Percentiles rank a stretch among this genome's conserved stretches.
Evolutionary conservation across 2,797 vertebrate species (phyloP).

Genomic region (Leptoclinus maculatus): DNA sequence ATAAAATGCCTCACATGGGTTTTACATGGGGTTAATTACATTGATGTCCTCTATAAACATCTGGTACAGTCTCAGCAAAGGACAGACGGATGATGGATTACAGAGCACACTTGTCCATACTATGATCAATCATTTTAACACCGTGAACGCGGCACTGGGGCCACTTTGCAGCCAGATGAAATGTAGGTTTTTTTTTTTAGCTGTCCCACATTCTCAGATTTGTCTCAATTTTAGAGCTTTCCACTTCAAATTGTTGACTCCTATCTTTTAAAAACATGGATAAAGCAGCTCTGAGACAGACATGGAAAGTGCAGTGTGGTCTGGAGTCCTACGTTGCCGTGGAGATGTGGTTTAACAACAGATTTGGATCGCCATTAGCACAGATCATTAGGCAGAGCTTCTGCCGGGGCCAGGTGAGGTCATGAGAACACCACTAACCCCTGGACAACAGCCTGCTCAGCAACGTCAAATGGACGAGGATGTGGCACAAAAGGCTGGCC

Average conservation of each 20-base stretch:
- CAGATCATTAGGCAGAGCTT: slow-evolving; percentile 82
- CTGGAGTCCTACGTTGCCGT: slow-evolving; percentile 61
- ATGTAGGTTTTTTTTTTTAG: slow-evolving; percentile 7
- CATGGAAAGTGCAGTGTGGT: slow-evolving; percentile 43
- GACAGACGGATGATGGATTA: slow-evolving; percentile 60
- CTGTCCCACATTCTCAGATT: slow-evolving; percentile 7
- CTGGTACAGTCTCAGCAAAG: slow-evolving; percentile 52
- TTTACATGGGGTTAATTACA: slow-evolving; percentile 63
- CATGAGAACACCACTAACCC: slow-evolving; percentile 80
- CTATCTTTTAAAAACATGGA: slow-evolving; percentile 30
- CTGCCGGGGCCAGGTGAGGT: slow-evolving; percentile 80
- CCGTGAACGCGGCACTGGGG: slow-evolving; percentile 32
- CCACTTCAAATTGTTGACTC: slow-evolving; percentile 5
- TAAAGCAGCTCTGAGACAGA: slow-evolving; percentile 25
- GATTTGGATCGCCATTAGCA: slow-evolving; percentile 80
- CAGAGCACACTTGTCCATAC: slow-evolving; percentile 26
- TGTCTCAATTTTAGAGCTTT: slow-evolving; percentile 17
- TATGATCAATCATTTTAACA: slow-evolving; percentile 68
- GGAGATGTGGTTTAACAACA: slow-evolving; percentile 72
- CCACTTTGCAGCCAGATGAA: slow-evolving; percentile 16
- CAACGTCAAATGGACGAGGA: slow-evolving; percentile 69
- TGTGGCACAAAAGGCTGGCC: slow-evolving; percentile 65
- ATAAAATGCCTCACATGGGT: slow-evolving; percentile 45
- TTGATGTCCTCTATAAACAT: slow-evolving; percentile 62
- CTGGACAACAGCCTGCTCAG: slow-evolving; percentile 74